Base-by-base conservation (phyloP, 2,888 invertebrate genomes). In the Abrostola triplasia region DNA sequence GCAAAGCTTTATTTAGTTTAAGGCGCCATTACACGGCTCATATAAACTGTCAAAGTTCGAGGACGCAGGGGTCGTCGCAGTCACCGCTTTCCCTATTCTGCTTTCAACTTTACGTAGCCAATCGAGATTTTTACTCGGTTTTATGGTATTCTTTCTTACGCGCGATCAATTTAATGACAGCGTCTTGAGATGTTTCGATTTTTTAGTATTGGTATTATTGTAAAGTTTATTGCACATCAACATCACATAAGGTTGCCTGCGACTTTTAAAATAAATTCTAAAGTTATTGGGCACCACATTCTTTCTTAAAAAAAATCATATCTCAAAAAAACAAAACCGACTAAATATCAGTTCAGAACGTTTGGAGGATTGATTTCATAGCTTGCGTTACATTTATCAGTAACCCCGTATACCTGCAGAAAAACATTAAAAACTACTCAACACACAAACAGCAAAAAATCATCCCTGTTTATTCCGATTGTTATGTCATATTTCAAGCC, bases 11-110 rank as follows among this genome's bases (percentile, higher is more conserved):
- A 93, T 93, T 93, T 92, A 92, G 91, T 92, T 92, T 90, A 92
- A 92, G 92, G 90, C 90, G 87, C 91, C 89, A 92, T 93, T 94
- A 93, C 93, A 93, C 93, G 94, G 94, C 92, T 93, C 94, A 93
- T 94, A 93, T 92, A 93, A 92, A 90, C 92, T 92, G 93, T 92
- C 93, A 93, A 93, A 94, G 91, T 93, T 92, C 83, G 88, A 88
- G 88, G 79, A 82, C 84, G 84, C 85, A 84, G 86, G 85, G 86
- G 85, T 80, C 82, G 87, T 79, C 81, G 85, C 80, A 72, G 69
- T 81, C 72, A 76, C 80, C 78, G 79, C 78, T 79, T 78, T 76
- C 76, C 72, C 75, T 80, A 70, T 78, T 70, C 80, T 73, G 73
- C 76, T 75, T 81, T 82, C 77, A 81, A 83, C 82, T 87, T 84